Evolutionary conservation across 2,888 invertebrate genomes (phyloP).

Genomic region (Cryptophagus acutangulus): DNA sequence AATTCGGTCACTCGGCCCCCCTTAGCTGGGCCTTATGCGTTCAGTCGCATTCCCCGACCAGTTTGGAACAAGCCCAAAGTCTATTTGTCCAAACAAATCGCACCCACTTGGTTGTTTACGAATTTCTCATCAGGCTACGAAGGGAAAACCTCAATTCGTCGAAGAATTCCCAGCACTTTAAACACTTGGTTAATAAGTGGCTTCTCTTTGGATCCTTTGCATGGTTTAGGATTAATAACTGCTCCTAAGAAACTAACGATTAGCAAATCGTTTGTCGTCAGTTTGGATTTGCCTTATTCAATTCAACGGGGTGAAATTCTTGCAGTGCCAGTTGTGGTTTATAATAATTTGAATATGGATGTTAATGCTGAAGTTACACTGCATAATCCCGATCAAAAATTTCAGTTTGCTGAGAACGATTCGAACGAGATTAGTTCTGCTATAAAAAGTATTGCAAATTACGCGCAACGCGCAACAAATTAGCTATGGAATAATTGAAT

Average conservation of each 20-base stretch:
- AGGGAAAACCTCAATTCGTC: slow-evolving; percentile 55
- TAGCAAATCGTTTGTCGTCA: slow-evolving; percentile 78
- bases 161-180: slow-evolving; percentile 73
- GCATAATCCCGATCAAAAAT: slow-evolving; percentile 74
- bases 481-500: slow-evolving; percentile 29
- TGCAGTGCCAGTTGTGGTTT: slow-evolving; percentile 80
- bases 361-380: slow-evolving; percentile 76
- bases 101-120: slow-evolving; percentile 77
- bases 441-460: slow-evolving; percentile 62
- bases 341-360: slow-evolving; percentile 79
- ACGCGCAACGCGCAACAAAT: too few species aligned
- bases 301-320: slow-evolving; percentile 87
- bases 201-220: slow-evolving; percentile 71
- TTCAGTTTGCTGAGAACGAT: slow-evolving; percentile 75
- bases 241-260: slow-evolving; percentile 64
- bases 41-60: slow-evolving; percentile 79
- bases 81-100: slow-evolving; percentile 68
- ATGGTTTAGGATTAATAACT: slow-evolving; percentile 72
- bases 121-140: slow-evolving; percentile 74
- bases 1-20: slow-evolving; percentile 70
- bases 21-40: slow-evolving; percentile 83
- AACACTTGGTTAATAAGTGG: slow-evolving; percentile 82
- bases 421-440: slow-evolving; percentile 69
- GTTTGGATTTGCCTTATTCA: slow-evolving; percentile 81
- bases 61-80: slow-evolving; percentile 74